Percentiles rank a stretch among this genome's conserved stretches.
These are phyloP conservation scores for Hermaeophaga mercurialis DNA, from an alignment of 2,888 invertebrate genomes.

Conservation along the genomic window DNA sequence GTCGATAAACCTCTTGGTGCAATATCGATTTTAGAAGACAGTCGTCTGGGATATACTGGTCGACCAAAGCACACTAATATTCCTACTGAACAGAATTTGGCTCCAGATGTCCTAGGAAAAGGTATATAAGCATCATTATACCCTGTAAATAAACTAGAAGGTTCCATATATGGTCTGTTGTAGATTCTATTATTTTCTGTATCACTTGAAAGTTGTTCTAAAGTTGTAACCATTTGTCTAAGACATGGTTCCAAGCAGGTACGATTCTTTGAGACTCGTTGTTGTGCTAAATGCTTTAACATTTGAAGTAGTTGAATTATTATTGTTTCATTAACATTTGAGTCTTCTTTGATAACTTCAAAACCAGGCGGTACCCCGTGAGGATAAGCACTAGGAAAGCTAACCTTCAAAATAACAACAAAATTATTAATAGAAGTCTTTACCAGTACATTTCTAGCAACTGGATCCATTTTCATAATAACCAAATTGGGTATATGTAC, in stretches of 20 bases:
- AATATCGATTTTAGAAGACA: slow-evolving; percentile 74
- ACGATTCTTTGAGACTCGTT: slow-evolving; percentile 82
- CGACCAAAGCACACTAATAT: slow-evolving; percentile 84
- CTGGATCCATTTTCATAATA: slow-evolving; percentile 61
- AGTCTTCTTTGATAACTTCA: slow-evolving; percentile 65
- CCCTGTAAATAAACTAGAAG: slow-evolving; percentile 52
- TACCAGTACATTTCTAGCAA: slow-evolving; percentile 64
- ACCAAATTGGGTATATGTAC: slow-evolving; percentile 76
- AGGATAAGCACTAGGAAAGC: slow-evolving; percentile 78
- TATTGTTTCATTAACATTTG: slow-evolving; percentile 70
- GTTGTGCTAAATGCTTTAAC: slow-evolving; percentile 78
- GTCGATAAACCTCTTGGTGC: slow-evolving; percentile 81
- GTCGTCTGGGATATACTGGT: slow-evolving; percentile 67
- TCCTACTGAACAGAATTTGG: slow-evolving; percentile 88
- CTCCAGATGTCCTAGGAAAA: slow-evolving; percentile 92
- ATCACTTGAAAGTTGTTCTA: slow-evolving; percentile 67
- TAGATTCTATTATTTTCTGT: slow-evolving; percentile 58
- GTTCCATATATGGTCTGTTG: slow-evolving; percentile 43
- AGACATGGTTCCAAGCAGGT: slow-evolving; percentile 89
- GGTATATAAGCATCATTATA: slow-evolving; percentile 83
- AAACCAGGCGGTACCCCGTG: slow-evolving; percentile 70
- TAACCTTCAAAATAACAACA: slow-evolving; percentile 65
- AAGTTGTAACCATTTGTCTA: slow-evolving; percentile 68
- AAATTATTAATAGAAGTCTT: slow-evolving; percentile 62
- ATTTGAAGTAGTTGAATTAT: slow-evolving; percentile 79